Percentiles rank a stretch among this genome's conserved stretches.
Conservation (phyloP, 1,140 invertebrate species). For the Ceratina calcarata region DNA sequence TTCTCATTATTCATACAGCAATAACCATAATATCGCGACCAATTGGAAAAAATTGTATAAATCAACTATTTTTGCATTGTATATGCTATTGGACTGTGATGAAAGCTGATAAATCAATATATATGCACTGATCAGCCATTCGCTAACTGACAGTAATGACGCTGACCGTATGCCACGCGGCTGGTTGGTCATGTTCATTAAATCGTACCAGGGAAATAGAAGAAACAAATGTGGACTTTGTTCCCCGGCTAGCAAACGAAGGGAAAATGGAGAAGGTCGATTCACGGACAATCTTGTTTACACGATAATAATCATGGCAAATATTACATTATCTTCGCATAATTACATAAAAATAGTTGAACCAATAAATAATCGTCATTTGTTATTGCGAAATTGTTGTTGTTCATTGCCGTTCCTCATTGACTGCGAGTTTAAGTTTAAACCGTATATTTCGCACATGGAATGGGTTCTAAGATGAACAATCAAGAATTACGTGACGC, state of each 20-base stretch:
- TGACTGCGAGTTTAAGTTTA: no score
- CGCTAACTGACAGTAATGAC: constrained; percentile 38
- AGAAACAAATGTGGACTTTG: constrained; percentile 56
- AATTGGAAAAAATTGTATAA: not conserved
- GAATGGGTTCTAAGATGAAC: not conserved
- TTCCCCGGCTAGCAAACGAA: constrained; percentile 10
- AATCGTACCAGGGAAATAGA: constrained; percentile 42
- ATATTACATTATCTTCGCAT: constrained; percentile 11
- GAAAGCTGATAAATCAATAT: constrained; percentile 37
- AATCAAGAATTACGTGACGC: constrained; percentile 8
- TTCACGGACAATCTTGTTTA: not conserved
- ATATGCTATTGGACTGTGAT: not conserved
- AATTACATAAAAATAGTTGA: not conserved
- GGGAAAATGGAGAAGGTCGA: constrained; percentile 17
- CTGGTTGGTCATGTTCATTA: constrained; percentile 16
- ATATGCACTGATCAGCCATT: constrained; percentile 35
- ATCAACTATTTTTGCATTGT: not conserved
- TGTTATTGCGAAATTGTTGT: not conserved
- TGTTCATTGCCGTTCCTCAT: not conserved
- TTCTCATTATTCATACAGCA: no score
- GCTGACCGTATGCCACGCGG: not conserved
- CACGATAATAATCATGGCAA: constrained; percentile 31
- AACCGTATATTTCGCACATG: no score
- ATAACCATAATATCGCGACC: no score
- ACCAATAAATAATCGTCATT: constrained; percentile 31